Conservation (phyloP, 2,113 vertebrate species). For the Acrocephalus kingi region DNA sequence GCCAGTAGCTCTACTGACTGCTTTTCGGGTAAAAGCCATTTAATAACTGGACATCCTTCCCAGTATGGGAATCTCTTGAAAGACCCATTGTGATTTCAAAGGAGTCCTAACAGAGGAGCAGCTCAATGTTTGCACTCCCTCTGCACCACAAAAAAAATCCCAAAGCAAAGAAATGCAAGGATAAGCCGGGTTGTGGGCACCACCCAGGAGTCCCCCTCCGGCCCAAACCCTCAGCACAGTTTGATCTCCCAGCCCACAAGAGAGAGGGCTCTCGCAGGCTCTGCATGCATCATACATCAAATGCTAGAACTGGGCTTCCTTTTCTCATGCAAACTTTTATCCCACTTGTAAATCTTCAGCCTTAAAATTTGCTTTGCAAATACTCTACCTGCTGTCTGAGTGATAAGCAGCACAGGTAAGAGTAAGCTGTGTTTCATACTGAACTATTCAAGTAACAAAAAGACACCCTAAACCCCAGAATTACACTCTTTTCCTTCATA, state of each 20-base stretch:
- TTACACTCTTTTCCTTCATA: not conserved
- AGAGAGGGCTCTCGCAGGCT: not conserved
- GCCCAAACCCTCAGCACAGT: not conserved
- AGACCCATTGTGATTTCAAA: not conserved
- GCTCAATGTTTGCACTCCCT: not conserved
- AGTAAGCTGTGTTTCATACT: not conserved
- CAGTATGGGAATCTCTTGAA: not conserved
- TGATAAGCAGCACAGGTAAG: not conserved
- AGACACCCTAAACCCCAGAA: not conserved
- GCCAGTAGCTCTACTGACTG: not conserved
- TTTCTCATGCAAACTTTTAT: not conserved
- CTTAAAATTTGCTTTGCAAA: constrained; percentile 10
- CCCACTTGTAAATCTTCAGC: not conserved
- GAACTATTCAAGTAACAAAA: not conserved
- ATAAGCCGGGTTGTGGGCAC: not conserved
- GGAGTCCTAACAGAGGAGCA: not conserved
- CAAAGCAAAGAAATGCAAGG: not conserved
- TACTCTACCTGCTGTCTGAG: not conserved
- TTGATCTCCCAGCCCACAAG: not conserved
- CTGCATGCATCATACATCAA: not conserved
- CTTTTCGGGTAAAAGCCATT: not conserved
- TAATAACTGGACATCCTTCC: not conserved
- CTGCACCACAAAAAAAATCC: not conserved
- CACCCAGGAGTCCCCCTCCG: not conserved
- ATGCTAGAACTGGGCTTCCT: not conserved